Base-by-base conservation (phyloP, 2,888 invertebrate species). In the Tinea trinotella region DNA sequence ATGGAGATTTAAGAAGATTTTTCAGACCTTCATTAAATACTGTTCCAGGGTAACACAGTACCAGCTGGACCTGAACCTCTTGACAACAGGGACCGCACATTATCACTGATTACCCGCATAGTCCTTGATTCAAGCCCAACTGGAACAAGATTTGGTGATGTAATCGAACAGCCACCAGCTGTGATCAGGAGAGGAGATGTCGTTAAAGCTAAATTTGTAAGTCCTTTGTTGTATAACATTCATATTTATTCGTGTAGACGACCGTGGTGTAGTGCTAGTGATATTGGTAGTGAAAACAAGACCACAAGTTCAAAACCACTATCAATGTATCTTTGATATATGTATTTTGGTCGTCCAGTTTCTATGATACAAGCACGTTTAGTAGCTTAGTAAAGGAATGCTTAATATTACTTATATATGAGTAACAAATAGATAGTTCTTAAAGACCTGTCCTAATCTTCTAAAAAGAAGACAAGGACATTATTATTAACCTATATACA, bases 141-240 rank as follows among this genome's bases (percentile, higher is more conserved):
- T 63, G 89, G 90, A 5, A 76, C 80, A 7, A 82, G 83, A 54
- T 95, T 93, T 64, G 95, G 96, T 0, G 89, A 92, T 52, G 92
- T 92, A 7, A 66, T 91, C 50, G 64, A 77, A 15, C 91, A 94
- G 60, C 94, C 95, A 0, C 92, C 92, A 0, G 64, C 74, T 9
- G 74, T 77, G 2, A 89, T 81, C 4, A 74, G 69, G 15, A 80
- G 88, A 4, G 94, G 93, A 5, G 90, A 91, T 6, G 87, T 87
- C 0, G 92, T 95, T 0, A 76, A 71, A 3, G 94, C 89, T 0
- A 89, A 83, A 56, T 98, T 97, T 74, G 93, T 94, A 70, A 90
- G 91, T 89, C 56, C 7, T 19, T 40, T 22, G 7, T 22, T 5
- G 7, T 22, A 22, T 22, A 22, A 22, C 22, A 22, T 22, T 5